Evolutionary conservation across 2,113 vertebrate species (phyloP).

Genomic region (Channa argus): DNA sequence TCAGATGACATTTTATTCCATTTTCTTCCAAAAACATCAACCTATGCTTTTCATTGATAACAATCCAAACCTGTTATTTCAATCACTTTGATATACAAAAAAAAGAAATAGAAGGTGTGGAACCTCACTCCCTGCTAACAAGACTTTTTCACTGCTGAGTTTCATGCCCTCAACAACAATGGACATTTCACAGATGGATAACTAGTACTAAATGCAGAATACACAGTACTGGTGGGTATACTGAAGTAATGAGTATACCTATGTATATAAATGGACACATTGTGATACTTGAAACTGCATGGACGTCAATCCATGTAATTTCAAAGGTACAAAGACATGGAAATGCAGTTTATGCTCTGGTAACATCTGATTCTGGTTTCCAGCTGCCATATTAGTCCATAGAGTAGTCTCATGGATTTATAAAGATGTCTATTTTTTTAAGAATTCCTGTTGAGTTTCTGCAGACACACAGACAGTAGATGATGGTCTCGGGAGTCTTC

Average conservation of each 20-base stretch:
- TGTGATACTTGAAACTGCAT: conserved; percentile 46
- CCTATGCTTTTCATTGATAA: conserved; percentile 69
- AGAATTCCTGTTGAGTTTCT: not conserved
- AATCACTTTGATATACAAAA: conserved; percentile 71
- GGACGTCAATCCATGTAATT: conserved; percentile 25
- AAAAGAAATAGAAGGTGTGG: conserved; percentile 50
- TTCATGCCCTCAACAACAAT: conserved; percentile 67
- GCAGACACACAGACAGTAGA: not conserved
- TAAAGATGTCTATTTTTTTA: not conserved
- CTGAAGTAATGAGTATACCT: conserved; percentile 54
- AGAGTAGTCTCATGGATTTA: conserved; percentile 25
- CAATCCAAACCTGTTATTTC: conserved; percentile 67
- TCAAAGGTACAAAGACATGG: conserved; percentile 22
- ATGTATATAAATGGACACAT: conserved; percentile 29
- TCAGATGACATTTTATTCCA: conserved; percentile 77
- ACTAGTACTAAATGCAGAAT: conserved; percentile 34
- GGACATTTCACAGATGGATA: conserved; percentile 59
- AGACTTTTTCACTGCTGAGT: conserved; percentile 56
- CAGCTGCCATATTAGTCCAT: conserved; percentile 21
- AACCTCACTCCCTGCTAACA: conserved; percentile 63
- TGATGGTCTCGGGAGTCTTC: not conserved
- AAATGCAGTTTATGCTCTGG: conserved; percentile 44
- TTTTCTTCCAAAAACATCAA: conserved; percentile 79
- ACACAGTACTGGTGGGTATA: conserved; percentile 47
- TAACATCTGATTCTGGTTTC: conserved; percentile 48